Evolutionary conservation across 1,140 invertebrate species (phyloP).

Genomic region (Bilobella aurantiaca): DNA sequence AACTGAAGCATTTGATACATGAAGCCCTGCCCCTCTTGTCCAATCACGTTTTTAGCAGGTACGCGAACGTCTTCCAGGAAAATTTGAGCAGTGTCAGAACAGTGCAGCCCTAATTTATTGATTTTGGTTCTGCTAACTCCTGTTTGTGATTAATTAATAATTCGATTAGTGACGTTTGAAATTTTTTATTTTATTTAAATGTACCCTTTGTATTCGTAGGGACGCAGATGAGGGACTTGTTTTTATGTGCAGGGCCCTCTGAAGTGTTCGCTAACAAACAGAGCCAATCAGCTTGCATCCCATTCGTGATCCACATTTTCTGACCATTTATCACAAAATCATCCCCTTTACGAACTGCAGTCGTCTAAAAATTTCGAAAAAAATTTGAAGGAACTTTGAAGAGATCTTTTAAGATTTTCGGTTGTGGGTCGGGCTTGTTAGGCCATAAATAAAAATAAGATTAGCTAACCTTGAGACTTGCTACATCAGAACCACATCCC

Average conservation of each 20-base stretch:
- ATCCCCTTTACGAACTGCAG: conserved; percentile 43
- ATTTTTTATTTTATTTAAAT: too few species aligned
- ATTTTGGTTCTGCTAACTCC: conserved; percentile 41
- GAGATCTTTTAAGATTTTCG: too few species aligned
- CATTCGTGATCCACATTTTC: conserved; percentile 53
- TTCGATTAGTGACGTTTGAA: too few species aligned
- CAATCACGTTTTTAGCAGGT: conserved; percentile 47
- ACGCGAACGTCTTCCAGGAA: conserved; percentile 51
- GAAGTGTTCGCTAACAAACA: conserved; percentile 48
- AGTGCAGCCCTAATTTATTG: conserved; percentile 47
- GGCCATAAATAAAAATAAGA: too few species aligned
- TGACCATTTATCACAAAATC: conserved; percentile 50
- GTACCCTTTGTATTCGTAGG: conserved; percentile 47
- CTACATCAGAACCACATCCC: conserved; percentile 50
- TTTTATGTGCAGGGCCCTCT: conserved; percentile 40
- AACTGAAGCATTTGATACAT: conserved; percentile 53
- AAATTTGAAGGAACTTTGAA: too few species aligned
- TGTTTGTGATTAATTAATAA: too few species aligned
- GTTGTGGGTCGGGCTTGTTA: too few species aligned
- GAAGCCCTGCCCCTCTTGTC: conserved; percentile 51
- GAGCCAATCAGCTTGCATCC: conserved; percentile 50
- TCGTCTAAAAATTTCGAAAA: conserved; percentile 45
- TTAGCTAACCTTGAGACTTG: conserved; percentile 42
- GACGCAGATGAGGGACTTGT: conserved; percentile 52
- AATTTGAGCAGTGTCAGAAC: conserved; percentile 50